Evolutionary conservation across 1,140 invertebrate species (phyloP).

Genomic region (Eufriesea mexicana): DNA sequence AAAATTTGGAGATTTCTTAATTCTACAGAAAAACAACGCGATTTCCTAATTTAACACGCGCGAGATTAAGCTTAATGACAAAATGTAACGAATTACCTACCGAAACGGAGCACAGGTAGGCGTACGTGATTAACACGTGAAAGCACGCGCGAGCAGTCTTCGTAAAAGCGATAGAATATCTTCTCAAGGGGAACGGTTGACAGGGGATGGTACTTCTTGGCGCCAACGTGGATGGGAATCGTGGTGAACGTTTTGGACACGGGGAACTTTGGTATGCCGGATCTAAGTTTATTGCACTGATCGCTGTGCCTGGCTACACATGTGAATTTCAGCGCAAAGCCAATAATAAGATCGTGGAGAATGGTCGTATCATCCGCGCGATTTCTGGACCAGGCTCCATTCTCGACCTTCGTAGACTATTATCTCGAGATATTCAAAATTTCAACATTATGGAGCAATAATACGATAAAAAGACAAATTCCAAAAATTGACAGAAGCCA

Average conservation of each 20-base stretch:
- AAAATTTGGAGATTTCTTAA: neutral
- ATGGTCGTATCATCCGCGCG: conserved; percentile 31
- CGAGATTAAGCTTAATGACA: neutral
- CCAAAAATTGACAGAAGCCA: too few species aligned
- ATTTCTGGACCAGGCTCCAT: conserved; percentile 43
- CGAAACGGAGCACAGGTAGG: conserved; percentile 33
- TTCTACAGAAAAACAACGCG: too few species aligned
- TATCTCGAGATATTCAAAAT: too few species aligned
- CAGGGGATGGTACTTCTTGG: conserved; percentile 32
- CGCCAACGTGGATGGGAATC: conserved; percentile 43
- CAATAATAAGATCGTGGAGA: conserved; percentile 57
- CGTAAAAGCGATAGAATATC: conserved; percentile 37
- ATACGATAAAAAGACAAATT: neutral
- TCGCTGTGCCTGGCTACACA: conserved; percentile 66
- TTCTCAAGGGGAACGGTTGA: conserved; percentile 11
- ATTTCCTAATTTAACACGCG: conserved; percentile 10
- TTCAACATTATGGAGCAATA: too few species aligned
- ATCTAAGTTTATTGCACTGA: conserved; percentile 67
- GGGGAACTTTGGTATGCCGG: conserved; percentile 56
- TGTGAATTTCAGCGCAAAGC: conserved; percentile 68
- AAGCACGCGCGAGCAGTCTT: conserved; percentile 41
- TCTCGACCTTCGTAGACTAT: too few species aligned
- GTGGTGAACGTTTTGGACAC: conserved; percentile 61
- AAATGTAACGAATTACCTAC: conserved; percentile 15
- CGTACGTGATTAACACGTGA: conserved; percentile 36